These are phyloP conservation scores for Ambastaia sidthimunki DNA, from an alignment of 2,797 vertebrate species.

Conservation along the genomic window DNA sequence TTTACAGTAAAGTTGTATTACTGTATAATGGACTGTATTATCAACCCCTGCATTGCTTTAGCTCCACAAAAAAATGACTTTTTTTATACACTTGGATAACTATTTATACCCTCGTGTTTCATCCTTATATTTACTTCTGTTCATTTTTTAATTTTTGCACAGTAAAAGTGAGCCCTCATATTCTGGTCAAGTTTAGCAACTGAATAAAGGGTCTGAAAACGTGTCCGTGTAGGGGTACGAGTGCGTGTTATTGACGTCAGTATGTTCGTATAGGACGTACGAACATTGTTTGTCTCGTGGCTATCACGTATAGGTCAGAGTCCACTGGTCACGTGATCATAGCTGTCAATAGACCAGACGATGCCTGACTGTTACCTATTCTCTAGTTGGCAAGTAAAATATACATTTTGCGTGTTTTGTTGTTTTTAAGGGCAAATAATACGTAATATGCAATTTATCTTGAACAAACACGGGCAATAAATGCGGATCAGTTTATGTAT, in stretches of 20 bases:
- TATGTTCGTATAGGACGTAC: neutral
- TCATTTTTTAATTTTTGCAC: neutral
- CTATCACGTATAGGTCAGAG: slow-evolving; percentile 10
- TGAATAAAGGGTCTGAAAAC: neutral
- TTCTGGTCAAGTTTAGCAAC: neutral
- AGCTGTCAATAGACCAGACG: neutral
- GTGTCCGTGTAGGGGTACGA: neutral
- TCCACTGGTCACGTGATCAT: slow-evolving; percentile 2
- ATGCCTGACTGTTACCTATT: neutral
- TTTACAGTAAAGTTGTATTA: slow-evolving; percentile 29
- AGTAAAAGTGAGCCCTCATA: neutral
- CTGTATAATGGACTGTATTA: slow-evolving; percentile 5
- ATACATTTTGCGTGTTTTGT: neutral
- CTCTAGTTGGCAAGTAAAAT: neutral
- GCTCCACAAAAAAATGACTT: neutral
- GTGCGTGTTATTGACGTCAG: slow-evolving; percentile 1
- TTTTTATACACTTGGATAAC: slow-evolving; percentile 12
- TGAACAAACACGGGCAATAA: no score
- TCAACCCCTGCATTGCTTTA: slow-evolving; percentile 14
- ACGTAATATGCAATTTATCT: neutral
- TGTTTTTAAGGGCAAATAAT: neutral
- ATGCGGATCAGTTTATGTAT: no score
- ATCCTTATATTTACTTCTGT: neutral
- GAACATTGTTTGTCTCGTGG: slow-evolving; percentile 5
- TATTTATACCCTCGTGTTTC: slow-evolving; percentile 9